A percentile compares a stretch with the other conserved stretches of the same genome.
phyloP scores from a whole-genome alignment of 2,113 vertebrate species.

The Mus spicilegus region DNA sequence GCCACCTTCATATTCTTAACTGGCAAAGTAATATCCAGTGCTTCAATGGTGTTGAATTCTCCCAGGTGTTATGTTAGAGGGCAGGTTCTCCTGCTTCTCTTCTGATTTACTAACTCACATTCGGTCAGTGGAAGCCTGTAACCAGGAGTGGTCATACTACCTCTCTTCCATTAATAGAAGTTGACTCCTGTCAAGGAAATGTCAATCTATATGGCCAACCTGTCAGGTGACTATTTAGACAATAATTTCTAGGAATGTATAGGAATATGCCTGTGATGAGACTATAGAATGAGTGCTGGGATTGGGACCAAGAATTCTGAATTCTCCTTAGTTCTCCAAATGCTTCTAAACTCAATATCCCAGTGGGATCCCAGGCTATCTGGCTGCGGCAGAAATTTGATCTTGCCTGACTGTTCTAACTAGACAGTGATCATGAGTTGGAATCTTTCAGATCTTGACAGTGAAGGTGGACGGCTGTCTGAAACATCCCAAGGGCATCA shows the following conservation, averaged over 20 bases:
- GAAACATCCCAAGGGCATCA: constrained; percentile 92
- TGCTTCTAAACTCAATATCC: background rate
- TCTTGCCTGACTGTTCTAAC: background rate
- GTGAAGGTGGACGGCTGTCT: constrained; percentile 88
- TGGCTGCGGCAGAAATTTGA: background rate
- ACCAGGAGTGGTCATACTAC: background rate
- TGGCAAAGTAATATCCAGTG: background rate
- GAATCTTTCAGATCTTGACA: constrained; percentile 87
- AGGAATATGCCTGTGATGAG: background rate
- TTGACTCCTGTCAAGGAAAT: background rate
- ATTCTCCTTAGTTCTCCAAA: background rate
- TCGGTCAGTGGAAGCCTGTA: background rate
- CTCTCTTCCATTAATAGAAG: background rate
- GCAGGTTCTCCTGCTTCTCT: background rate
- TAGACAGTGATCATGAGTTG: background rate
- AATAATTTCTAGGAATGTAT: background rate
- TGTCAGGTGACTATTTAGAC: background rate
- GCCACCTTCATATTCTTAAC: background rate
- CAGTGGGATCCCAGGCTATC: background rate
- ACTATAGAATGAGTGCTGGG: background rate
- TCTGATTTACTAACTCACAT: background rate
- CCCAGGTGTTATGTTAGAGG: background rate
- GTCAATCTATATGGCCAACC: background rate
- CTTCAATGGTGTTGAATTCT: background rate
- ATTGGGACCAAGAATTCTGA: background rate